Evolutionary conservation across 2,797 vertebrate species (phyloP).

Genomic region (Coilia nasus): DNA sequence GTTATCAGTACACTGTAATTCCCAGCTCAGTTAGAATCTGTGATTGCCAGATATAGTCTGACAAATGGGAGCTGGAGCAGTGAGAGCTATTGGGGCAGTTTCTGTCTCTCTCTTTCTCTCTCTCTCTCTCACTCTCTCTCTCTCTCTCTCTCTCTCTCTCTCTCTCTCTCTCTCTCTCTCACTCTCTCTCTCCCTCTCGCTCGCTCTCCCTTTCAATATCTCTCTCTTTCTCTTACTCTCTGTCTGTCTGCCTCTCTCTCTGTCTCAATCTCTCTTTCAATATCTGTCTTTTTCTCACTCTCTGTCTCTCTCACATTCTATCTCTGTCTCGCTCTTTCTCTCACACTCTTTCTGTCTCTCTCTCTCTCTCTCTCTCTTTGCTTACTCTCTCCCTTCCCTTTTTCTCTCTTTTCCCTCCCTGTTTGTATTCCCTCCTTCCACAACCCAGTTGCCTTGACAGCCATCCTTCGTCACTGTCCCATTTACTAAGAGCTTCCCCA

Average conservation of each 20-base stretch:
- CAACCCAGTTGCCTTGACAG: constrained; percentile 20
- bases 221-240: too few species aligned
- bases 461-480: constrained; percentile 17
- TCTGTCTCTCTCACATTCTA: not conserved
- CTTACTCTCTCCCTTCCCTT: not conserved
- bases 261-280: too few species aligned
- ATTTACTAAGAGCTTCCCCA: not conserved
- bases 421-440: constrained; percentile 40
- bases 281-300: too few species aligned
- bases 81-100: not conserved
- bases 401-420: not conserved
- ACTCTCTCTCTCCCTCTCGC: too few species aligned
- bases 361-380: not conserved
- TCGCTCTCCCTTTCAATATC: too few species aligned
- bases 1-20: not conserved
- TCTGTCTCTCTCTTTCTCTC: too few species aligned
- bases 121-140: constrained; percentile 15
- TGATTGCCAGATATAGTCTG: not conserved
- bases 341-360: not conserved
- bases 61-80: not conserved
- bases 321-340: not conserved
- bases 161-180: too few species aligned
- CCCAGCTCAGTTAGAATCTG: not conserved
- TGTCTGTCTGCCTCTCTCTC: too few species aligned
- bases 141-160: constrained; percentile 34